These are phyloP conservation scores for Porites evermanni DNA, from an alignment of 92 coral and sea anemone species.

Conservation along the genomic window DNA sequence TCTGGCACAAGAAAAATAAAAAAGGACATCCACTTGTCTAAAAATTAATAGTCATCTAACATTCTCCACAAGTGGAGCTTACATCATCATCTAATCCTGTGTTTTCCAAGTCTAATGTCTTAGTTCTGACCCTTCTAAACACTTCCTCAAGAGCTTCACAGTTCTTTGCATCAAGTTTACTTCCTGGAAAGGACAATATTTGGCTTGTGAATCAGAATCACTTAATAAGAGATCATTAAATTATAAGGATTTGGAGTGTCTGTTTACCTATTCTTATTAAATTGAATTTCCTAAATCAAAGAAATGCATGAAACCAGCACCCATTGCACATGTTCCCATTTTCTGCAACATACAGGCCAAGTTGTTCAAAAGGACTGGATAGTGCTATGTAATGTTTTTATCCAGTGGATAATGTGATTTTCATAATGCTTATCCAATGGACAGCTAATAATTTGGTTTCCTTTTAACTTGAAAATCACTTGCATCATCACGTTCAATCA, in stretches of 20 bases:
- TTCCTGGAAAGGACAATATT: constrained; percentile 45
- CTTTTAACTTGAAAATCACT: neutral
- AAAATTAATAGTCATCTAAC: neutral
- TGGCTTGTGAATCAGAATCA: neutral
- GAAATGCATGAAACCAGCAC: no score
- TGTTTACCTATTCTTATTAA: no score
- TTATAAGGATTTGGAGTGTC: neutral
- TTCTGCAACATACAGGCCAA: no score
- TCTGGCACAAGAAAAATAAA: neutral
- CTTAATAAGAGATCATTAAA: no score
- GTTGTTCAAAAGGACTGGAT: no score
- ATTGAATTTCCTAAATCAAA: no score
- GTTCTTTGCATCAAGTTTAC: constrained; percentile 82
- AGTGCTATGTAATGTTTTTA: no score
- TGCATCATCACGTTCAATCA: neutral
- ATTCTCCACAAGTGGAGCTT: neutral
- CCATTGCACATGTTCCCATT: no score
- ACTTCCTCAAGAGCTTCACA: constrained; percentile 95
- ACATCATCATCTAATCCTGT: constrained; percentile 98
- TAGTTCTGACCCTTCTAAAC: constrained; percentile 88
- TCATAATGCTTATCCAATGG: no score
- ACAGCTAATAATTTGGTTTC: no score
- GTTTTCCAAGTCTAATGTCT: constrained; percentile 92
- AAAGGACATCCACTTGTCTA: neutral
- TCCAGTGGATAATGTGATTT: no score